These are phyloP conservation scores for Periophthalmodon schlosseri DNA, from an alignment of 2,113 vertebrate species.

Conservation along the genomic window DNA sequence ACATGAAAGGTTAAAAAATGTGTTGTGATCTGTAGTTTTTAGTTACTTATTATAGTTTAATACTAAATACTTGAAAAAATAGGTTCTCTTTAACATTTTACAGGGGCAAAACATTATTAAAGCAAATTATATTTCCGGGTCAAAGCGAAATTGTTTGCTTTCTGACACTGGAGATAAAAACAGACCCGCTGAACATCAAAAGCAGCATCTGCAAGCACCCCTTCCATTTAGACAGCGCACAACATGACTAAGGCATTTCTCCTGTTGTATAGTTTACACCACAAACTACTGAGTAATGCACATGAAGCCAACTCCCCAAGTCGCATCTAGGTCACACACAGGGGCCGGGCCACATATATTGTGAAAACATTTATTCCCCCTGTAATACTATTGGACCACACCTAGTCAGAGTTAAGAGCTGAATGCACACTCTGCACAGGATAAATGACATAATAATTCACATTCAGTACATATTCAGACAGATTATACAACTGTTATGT, in stretches of 20 bases:
- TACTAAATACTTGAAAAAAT: too few relatives aligned
- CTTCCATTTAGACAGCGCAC: slow-evolving; percentile 30
- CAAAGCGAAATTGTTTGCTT: slow-evolving; percentile 22
- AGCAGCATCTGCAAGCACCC: slow-evolving; percentile 17
- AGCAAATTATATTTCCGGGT: neutral
- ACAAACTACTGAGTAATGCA: slow-evolving; percentile 47
- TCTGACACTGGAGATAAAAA: slow-evolving; percentile 33
- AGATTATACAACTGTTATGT: neutral
- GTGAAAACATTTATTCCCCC: slow-evolving; percentile 33
- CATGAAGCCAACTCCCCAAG: slow-evolving; percentile 63
- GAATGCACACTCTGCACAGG: neutral
- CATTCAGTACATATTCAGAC: neutral
- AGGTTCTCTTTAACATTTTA: neutral
- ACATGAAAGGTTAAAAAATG: too few relatives aligned
- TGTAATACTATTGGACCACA: slow-evolving; percentile 50
- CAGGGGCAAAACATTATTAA: neutral
- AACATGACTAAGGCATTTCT: slow-evolving; percentile 11
- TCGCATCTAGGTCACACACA: slow-evolving; percentile 66
- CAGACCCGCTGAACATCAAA: slow-evolving; percentile 29
- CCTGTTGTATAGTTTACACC: slow-evolving; percentile 31
- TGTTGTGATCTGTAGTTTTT: too few relatives aligned
- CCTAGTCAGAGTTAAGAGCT: slow-evolving; percentile 35
- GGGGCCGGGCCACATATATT: slow-evolving; percentile 34
- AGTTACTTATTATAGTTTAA: too few relatives aligned
- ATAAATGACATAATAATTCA: neutral